A percentile compares a stretch with the other conserved stretches of the same genome.
Evolutionary conservation across 2,113 vertebrate species (phyloP).

Genomic region (Balaeniceps rex): DNA sequence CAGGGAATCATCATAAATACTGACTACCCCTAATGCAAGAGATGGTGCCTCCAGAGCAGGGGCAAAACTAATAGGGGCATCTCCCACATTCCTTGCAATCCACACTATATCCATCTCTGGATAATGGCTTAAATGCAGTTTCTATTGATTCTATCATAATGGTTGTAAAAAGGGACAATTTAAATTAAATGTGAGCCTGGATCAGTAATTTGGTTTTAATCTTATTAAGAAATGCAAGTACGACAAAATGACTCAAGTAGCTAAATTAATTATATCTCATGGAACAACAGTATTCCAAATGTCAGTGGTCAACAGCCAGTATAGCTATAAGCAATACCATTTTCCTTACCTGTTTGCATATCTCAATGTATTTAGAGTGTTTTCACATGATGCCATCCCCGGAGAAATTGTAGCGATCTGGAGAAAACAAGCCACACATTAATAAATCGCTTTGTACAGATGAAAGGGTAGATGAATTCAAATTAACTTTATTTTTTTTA

Average conservation of each 20-base stretch:
- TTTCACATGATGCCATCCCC: conserved; percentile 98
- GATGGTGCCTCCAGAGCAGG: background rate
- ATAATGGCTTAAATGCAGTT: background rate
- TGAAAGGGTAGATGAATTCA: background rate
- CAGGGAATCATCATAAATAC: background rate
- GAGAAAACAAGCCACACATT: background rate
- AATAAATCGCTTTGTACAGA: background rate
- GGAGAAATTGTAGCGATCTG: conserved; percentile 98
- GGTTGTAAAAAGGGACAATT: background rate
- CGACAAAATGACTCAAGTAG: background rate
- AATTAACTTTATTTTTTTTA: background rate
- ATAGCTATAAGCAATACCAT: background rate
- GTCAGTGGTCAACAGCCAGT: background rate
- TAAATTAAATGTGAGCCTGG: background rate
- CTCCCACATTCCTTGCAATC: background rate
- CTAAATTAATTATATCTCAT: background rate
- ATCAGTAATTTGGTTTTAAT: background rate
- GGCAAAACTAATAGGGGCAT: background rate
- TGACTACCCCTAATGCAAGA: background rate
- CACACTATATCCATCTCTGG: background rate
- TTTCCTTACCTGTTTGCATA: conserved; percentile 93
- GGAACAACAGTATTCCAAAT: background rate
- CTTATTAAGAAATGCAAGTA: background rate
- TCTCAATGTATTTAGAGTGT: conserved; percentile 96
- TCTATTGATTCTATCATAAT: background rate